These are phyloP conservation scores for Rhorus exstirpatorius DNA, from an alignment of 2,888 invertebrate genomes.

Conservation along the genomic window DNA sequence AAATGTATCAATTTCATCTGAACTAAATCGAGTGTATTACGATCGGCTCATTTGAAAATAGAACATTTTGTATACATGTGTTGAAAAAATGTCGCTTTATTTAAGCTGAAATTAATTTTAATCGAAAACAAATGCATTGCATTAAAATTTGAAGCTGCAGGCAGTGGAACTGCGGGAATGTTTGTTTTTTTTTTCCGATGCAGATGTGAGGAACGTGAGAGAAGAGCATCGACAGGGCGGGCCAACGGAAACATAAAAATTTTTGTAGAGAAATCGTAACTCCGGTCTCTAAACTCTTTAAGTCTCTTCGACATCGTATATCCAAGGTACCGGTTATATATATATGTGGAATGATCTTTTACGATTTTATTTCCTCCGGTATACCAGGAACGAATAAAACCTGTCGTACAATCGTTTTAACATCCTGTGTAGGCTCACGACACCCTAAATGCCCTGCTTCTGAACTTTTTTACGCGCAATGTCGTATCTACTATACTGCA, in stretches of 20 bases:
- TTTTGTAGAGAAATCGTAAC: constrained; percentile 47
- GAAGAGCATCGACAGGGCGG: not conserved
- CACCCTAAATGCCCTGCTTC: not conserved
- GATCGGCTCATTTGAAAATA: too few relatives aligned
- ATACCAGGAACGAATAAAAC: constrained; percentile 28
- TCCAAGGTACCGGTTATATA: constrained; percentile 13
- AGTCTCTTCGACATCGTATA: constrained; percentile 34
- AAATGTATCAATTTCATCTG: too few relatives aligned
- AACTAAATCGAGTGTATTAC: too few relatives aligned
- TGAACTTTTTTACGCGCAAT: constrained; percentile 22
- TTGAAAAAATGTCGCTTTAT: too few relatives aligned
- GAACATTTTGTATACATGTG: too few relatives aligned
- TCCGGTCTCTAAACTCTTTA: constrained; percentile 24
- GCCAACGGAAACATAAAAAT: not conserved
- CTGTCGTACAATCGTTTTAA: constrained; percentile 45
- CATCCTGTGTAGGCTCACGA: not conserved
- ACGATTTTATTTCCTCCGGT: constrained; percentile 19
- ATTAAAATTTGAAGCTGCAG: too few relatives aligned
- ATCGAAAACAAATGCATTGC: too few relatives aligned
- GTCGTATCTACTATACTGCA: constrained; percentile 5
- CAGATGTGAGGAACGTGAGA: not conserved
- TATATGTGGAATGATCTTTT: constrained; percentile 52
- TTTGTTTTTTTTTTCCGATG: not conserved
- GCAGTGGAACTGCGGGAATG: not conserved
- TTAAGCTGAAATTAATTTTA: too few relatives aligned